Base-by-base conservation (phyloP, 2,797 vertebrate species). In the Fundulus diaphanus region DNA sequence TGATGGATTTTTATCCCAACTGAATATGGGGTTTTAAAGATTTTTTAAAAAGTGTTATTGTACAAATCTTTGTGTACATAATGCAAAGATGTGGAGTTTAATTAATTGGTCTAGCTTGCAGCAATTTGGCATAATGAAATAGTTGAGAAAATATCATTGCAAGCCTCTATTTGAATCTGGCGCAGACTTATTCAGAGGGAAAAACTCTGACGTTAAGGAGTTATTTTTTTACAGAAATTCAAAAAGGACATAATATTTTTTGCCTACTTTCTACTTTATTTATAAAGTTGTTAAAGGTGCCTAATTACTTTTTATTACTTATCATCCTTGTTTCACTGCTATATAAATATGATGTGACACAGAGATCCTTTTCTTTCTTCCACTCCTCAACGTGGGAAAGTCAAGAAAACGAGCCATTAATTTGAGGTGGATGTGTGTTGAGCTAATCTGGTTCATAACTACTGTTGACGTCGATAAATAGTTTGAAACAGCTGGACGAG, bases 1-100 rank as follows among this genome's bases (percentile, higher is more conserved):
- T 68, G 24, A 29, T 4, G 54, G 31, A 29, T 44, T 35, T 5
- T 24, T n/a, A 61, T 65, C 15, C n/a, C 7, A 1, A 57, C 22
- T 31, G 46, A 37, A 44, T 46, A 8, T 20, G 51, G 73, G n/a
- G 24, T 31, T 68, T 72, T 72, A 22, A 77, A 40, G 51, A 70
- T 42, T n/a, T 42, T 72, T 49, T 20, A 8, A 7, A 22, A 7
- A 40, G 27, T 57, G 1, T 68, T 76, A 79, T 70, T 73, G 15
- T 33, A 37, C 46, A 72, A 74, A 76, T 20, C 29, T 8, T 56
- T 46, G 48, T 49, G 42, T 73, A 42, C 29, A 48, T 72, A 67
- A 68, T 16, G 3, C 33, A 27, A 51, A 52, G 29, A 1, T 27
- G 1, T n/a, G 24, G 37, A 66, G 12, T 66, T 66, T 27, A n/a